Conservation (phyloP, 2,797 vertebrate genomes). For the Remorina albescens region DNA sequence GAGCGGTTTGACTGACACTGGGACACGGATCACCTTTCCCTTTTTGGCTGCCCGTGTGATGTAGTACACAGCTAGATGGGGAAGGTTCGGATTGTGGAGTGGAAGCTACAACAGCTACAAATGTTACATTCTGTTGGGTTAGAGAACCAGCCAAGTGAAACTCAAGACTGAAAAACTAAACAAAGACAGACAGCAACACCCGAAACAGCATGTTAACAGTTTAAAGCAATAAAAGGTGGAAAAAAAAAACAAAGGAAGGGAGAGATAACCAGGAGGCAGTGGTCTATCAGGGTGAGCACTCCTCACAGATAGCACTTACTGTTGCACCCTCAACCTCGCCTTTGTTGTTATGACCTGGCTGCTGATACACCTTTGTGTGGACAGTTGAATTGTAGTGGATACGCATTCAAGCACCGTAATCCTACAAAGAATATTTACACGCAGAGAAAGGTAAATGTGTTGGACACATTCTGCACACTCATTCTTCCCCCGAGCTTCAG, state of each 20-base stretch:
- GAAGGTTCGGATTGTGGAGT: slow-evolving; percentile 11
- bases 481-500: slow-evolving; percentile 28
- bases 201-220: slow-evolving; percentile 20
- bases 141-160: slow-evolving; percentile 3
- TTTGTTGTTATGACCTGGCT: slow-evolving; percentile 59
- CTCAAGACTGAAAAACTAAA: neutral
- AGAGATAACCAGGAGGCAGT: slow-evolving; percentile 40
- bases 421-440: slow-evolving; percentile 57
- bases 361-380: slow-evolving; percentile 58
- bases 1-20: slow-evolving; percentile 69
- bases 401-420: slow-evolving; percentile 64
- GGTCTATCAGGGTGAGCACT: slow-evolving; percentile 66
- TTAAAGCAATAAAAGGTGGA: slow-evolving; percentile 16
- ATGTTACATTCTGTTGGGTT: neutral
- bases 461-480: slow-evolving; percentile 12
- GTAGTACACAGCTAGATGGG: neutral
- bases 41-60: slow-evolving; percentile 29
- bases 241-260: slow-evolving; percentile 38
- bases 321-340: slow-evolving; percentile 54
- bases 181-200: neutral
- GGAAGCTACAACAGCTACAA: slow-evolving; percentile 3
- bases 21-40: slow-evolving; percentile 61
- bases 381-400: slow-evolving; percentile 32
- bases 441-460: slow-evolving; percentile 32
- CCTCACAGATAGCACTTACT: slow-evolving; percentile 66